phyloP scores from a whole-genome alignment of 2,113 vertebrate genomes.

The Notiomystis cincta region DNA sequence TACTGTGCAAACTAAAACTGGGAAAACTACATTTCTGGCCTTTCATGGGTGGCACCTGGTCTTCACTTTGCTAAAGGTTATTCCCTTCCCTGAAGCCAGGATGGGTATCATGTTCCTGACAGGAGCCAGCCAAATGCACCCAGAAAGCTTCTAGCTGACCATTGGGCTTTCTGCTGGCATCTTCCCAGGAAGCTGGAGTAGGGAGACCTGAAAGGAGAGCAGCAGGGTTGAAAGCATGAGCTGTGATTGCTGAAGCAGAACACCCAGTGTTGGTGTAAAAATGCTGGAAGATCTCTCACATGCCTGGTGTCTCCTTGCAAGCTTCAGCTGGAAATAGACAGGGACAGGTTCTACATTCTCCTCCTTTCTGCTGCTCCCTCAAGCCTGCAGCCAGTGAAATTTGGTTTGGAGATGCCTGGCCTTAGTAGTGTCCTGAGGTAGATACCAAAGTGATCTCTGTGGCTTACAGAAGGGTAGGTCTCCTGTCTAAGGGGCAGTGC shows the following conservation, averaged over 20 bases:
- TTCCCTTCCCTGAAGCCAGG: not conserved
- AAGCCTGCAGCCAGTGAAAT: not conserved
- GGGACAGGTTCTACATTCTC: not conserved
- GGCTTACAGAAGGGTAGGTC: not conserved
- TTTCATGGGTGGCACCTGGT: not conserved
- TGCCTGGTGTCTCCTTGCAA: not conserved
- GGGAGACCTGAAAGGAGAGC: not conserved
- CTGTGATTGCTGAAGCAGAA: not conserved
- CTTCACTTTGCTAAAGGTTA: not conserved
- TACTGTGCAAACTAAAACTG: not conserved
- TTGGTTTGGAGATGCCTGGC: not conserved
- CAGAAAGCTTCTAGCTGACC: not conserved
- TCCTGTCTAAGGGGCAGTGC: not conserved
- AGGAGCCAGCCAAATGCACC: not conserved
- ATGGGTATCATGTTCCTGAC: not conserved
- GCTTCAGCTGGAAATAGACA: not conserved
- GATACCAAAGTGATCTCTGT: not conserved
- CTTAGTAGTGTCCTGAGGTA: not conserved
- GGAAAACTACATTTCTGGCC: not conserved
- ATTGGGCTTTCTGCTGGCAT: not conserved
- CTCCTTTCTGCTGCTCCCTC: not conserved
- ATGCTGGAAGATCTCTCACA: not conserved
- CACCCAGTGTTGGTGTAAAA: not conserved
- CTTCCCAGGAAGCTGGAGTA: not conserved
- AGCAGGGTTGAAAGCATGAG: not conserved